Conservation (phyloP, 2,888 invertebrate genomes). For the Halictus ligatus region DNA sequence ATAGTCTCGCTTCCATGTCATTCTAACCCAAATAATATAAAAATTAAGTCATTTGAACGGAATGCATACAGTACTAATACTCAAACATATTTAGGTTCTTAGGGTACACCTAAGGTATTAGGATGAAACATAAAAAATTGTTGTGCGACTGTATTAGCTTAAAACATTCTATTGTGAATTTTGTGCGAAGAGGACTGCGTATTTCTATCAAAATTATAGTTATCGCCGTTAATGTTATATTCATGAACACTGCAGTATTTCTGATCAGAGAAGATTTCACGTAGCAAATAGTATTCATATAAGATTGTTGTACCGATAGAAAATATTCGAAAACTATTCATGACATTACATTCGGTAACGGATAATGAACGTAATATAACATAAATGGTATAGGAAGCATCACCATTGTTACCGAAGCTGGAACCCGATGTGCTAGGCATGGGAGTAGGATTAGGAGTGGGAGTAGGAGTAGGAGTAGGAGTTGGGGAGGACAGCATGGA, state of each 20-base stretch:
- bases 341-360: constrained; percentile 60
- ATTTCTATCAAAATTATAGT: constrained; percentile 18
- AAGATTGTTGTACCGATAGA: constrained; percentile 23
- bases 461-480: constrained; percentile 79
- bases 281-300: constrained; percentile 26
- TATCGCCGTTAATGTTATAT: neutral
- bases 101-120: constrained; percentile 2
- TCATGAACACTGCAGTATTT: constrained; percentile 6
- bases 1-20: constrained; percentile 72
- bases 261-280: constrained; percentile 13
- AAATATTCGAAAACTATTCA: constrained; percentile 37
- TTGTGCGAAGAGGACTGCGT: neutral
- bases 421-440: constrained; percentile 83
- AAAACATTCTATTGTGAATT: neutral
- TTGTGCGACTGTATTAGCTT: neutral
- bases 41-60: constrained; percentile 54
- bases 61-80: constrained; percentile 58
- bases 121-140: constrained; percentile 2
- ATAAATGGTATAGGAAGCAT: constrained; percentile 83
- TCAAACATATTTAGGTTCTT: constrained; percentile 19
- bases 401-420: constrained; percentile 83
- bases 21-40: constrained; percentile 66
- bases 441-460: constrained; percentile 83
- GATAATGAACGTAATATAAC: constrained; percentile 73
- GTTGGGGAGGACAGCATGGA: constrained; percentile 84